Conservation (phyloP, 2,888 invertebrate species). For the Nasonovia ribisnigri region DNA sequence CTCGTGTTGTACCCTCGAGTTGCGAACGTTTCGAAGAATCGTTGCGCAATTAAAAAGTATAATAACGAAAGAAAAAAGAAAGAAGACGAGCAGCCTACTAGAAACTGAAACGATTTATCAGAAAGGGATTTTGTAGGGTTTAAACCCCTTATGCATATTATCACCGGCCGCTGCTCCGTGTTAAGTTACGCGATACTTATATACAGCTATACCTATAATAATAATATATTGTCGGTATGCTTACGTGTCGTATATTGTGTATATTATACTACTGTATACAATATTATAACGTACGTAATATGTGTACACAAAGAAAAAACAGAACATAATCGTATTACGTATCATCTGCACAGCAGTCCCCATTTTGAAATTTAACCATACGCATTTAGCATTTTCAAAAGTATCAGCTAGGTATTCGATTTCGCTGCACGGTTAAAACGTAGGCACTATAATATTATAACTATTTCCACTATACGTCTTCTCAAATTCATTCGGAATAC, state of each 20-base stretch:
- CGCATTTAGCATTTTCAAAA: not conserved
- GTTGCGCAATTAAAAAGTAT: constrained; percentile 28
- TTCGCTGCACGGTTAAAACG: not conserved
- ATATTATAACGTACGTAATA: not conserved
- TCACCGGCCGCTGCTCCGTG: not conserved
- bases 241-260: not conserved
- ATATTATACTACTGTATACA: not conserved
- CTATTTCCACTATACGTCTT: not conserved
- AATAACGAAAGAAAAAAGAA: not conserved
- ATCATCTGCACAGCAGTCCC: not conserved
- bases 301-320: not conserved
- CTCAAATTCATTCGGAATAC: too few species aligned
- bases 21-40: not conserved
- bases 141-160: constrained; percentile 9
- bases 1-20: not conserved
- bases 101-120: constrained; percentile 27
- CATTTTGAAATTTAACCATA: not conserved
- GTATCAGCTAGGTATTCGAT: not conserved
- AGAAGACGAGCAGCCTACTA: not conserved
- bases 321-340: not conserved
- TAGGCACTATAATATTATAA: not conserved
- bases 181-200: not conserved
- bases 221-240: not conserved
- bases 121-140: constrained; percentile 34
- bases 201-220: not conserved